phyloP scores from a whole-genome alignment of 1,140 invertebrate genomes.

The Bemisia tabaci region DNA sequence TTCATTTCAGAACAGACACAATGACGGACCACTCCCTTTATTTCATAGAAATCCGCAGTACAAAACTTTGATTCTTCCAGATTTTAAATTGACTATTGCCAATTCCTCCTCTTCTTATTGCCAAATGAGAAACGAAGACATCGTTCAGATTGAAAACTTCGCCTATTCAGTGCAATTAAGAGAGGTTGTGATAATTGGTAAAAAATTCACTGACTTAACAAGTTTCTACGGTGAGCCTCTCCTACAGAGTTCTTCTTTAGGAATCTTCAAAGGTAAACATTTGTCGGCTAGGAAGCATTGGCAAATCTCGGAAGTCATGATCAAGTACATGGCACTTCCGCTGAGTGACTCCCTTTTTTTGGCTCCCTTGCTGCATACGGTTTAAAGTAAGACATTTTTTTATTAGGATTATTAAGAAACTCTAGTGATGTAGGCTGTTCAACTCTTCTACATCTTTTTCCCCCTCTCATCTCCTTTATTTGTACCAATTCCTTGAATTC shows the following conservation, averaged over 20 bases:
- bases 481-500: no score
- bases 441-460: no score
- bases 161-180: constrained; percentile 2
- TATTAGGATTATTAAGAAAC: no score
- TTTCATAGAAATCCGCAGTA: constrained; percentile 3
- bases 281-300: neutral
- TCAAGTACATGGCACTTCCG: neutral
- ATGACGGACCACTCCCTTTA: constrained; percentile 1
- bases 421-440: no score
- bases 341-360: neutral
- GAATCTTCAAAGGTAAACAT: constrained; percentile 4
- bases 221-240: neutral
- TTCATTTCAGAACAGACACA: neutral
- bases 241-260: constrained; percentile 1
- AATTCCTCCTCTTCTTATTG: constrained; percentile 1
- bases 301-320: constrained; percentile 1
- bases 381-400: no score
- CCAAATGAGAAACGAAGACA: neutral
- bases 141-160: constrained; percentile 6
- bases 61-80: neutral
- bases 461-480: no score
- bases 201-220: constrained; percentile 2
- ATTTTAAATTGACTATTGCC: constrained; percentile 3
- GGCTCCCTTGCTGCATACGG: neutral
- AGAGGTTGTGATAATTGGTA: constrained; percentile 1